A percentile compares a stretch with the other conserved stretches of the same genome.
phyloP scores from a whole-genome alignment of 2,888 invertebrate genomes.

The Subacronicta megacephala region DNA sequence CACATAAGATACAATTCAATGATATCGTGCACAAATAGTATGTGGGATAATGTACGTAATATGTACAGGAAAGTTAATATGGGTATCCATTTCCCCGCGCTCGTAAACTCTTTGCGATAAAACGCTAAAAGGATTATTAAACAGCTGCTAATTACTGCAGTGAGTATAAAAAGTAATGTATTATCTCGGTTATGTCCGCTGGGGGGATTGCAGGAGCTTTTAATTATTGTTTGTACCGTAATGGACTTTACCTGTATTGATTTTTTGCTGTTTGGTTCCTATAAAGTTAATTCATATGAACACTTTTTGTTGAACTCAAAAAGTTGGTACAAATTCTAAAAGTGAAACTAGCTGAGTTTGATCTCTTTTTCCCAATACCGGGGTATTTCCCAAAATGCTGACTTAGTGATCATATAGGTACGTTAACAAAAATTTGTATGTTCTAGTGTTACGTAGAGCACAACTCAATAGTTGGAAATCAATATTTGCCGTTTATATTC shows the following conservation, averaged over 20 bases:
- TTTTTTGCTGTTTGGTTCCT: constrained; percentile 5
- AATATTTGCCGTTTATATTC: constrained; percentile 18
- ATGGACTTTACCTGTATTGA: constrained; percentile 40
- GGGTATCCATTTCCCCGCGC: constrained; percentile 42
- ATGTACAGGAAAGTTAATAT: constrained; percentile 41
- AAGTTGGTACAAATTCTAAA: no score
- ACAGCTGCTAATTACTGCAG: constrained; percentile 54
- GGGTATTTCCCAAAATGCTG: no score
- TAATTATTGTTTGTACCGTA: constrained; percentile 39
- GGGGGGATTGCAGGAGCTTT: constrained; percentile 24
- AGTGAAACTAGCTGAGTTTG: no score
- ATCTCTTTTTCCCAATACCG: no score
- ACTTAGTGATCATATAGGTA: no score
- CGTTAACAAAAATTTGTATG: neutral
- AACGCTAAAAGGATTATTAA: constrained; percentile 57
- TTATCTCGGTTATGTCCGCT: constrained; percentile 28
- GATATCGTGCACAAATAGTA: constrained; percentile 28
- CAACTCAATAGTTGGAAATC: constrained; percentile 6
- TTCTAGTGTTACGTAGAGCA: constrained; percentile 8
- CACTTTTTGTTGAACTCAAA: no score
- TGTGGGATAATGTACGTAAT: constrained; percentile 1
- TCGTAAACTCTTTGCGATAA: constrained; percentile 55
- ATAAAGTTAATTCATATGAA: neutral
- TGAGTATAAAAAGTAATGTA: constrained; percentile 48
- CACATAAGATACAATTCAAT: constrained; percentile 14